Base-by-base conservation (phyloP, 2,113 vertebrate species). In the Eurypyga helias region DNA sequence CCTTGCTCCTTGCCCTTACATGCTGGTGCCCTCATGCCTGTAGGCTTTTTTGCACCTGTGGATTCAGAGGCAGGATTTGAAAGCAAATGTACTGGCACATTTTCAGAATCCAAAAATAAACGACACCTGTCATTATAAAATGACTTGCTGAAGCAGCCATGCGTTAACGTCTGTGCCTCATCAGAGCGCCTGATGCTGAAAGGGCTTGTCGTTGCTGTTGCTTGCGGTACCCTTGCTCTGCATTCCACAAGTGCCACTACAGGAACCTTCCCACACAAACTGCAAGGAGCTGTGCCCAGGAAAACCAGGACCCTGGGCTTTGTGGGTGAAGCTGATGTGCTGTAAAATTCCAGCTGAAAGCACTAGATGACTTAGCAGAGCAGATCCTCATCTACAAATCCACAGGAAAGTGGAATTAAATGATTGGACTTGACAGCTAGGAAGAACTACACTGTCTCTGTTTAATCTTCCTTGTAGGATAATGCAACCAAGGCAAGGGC, bases 351-450 rank as follows among this genome's bases (percentile, higher is more conserved):
- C 87, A 83, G 71, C 19, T 65, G 92, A 87, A 97, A 91, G 92
- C 41, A 76, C 69, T 49, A 77, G 66, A 86, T 26, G 62, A 89
- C 76, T 96, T 90, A 91, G 5, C 9, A 45, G 69, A 90, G 87
- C 51, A 83, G 82, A 36, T 96, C 92, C 49, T 92, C 85, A 48
- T 60, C 83, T 76, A 62, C 49, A 96, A 93, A 96, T 93, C 88
- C 82, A 70, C 60, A 84, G 90, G 55, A 90, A 93, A 90, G 75
- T 80, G 52, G 93, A 97, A 94, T 97, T 96, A 96, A 96, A 94
- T 86, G 36, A 94, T 96, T 91, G 76, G 55, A 70, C 55, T 41
- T 75, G 95, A 77, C 83, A 87, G 69, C 61, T 58, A 82, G 73
- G 73, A 72, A 92, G 71, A 96, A 31, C 62, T 84, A 70, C 0